phyloP scores from a whole-genome alignment of 2,888 invertebrate genomes.

The Leucozona laternaria region DNA sequence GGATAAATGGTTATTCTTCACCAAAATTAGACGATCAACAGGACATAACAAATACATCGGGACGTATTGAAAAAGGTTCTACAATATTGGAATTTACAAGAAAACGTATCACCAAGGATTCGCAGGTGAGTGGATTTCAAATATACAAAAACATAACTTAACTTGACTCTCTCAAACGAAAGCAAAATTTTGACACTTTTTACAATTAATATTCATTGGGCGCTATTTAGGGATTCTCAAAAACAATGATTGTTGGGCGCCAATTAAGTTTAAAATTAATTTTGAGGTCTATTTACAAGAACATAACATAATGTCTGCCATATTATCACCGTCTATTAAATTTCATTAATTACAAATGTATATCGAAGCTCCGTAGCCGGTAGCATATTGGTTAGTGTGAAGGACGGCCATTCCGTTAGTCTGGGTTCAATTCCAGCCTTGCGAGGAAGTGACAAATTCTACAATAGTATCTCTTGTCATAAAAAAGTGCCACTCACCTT shows the following conservation, averaged over 20 bases:
- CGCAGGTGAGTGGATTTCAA: conserved; percentile 77
- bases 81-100: conserved; percentile 92
- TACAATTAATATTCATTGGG: neutral
- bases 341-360: too few relatives aligned
- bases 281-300: neutral
- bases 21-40: conserved; percentile 90
- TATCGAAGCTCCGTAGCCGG: too few relatives aligned
- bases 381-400: too few relatives aligned
- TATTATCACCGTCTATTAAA: too few relatives aligned
- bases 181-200: neutral
- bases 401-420: too few relatives aligned
- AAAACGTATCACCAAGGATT: conserved; percentile 90
- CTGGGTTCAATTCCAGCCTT: too few relatives aligned
- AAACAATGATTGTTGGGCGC: conserved; percentile 1
- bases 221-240: neutral
- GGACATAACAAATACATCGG: conserved; percentile 89
- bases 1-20: conserved; percentile 91
- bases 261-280: neutral
- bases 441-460: too few relatives aligned
- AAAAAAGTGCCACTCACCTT: too few relatives aligned
- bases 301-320: too few relatives aligned
- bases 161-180: neutral
- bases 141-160: neutral
- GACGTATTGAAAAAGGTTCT: conserved; percentile 89
- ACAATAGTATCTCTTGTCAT: too few relatives aligned